Evolutionary conservation across 2,797 vertebrate species (phyloP).

Genomic region (Helicolenus hilgendorfi): DNA sequence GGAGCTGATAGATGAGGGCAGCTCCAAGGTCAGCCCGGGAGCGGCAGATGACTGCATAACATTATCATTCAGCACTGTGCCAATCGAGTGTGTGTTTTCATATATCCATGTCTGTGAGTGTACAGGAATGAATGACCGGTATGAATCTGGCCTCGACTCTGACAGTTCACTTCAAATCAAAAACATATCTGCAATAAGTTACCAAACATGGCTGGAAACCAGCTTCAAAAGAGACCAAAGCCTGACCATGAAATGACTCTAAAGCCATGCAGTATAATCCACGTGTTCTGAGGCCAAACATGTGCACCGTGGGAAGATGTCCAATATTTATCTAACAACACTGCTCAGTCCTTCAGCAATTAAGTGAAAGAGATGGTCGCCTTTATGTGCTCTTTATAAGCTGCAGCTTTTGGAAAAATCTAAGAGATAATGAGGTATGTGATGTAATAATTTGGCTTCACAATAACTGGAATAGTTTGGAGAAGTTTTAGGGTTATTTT

Average conservation of each 20-base stretch:
- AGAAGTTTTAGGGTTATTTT: neutral
- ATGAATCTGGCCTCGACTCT: neutral
- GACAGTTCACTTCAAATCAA: neutral
- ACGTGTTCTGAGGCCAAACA: neutral
- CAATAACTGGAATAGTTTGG: neutral
- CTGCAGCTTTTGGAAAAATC: neutral
- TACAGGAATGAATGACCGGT: neutral
- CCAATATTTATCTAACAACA: neutral
- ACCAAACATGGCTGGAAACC: neutral
- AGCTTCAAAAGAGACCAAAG: neutral
- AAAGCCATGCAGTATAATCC: neutral
- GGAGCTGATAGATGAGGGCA: slow-evolving; percentile 67
- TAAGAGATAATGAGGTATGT: neutral
- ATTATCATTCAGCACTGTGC: slow-evolving; percentile 31
- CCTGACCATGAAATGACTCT: neutral
- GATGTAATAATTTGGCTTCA: neutral
- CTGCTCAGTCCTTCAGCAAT: neutral
- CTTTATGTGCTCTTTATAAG: neutral
- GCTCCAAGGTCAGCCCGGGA: slow-evolving; percentile 73
- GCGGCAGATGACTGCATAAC: slow-evolving; percentile 47
- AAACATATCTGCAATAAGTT: neutral
- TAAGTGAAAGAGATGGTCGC: neutral
- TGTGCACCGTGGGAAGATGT: neutral
- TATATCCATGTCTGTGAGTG: neutral
- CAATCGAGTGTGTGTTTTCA: neutral